phyloP scores from a whole-genome alignment of 2,888 invertebrate genomes.

The Polydrusus pterygomalis region DNA sequence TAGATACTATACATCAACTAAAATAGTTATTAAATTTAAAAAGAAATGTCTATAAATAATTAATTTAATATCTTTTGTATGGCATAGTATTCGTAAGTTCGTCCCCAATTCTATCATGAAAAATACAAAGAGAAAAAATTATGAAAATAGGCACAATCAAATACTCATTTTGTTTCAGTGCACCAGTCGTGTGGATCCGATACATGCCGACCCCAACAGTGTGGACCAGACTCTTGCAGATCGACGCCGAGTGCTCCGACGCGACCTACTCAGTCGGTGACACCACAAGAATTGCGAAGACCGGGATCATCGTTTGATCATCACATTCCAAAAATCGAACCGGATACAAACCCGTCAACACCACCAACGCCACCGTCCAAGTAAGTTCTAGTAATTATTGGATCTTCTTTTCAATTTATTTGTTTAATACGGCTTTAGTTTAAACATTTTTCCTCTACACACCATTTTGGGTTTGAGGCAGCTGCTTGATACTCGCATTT shows the following conservation, averaged over 20 bases:
- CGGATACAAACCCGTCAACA: conserved; percentile 73
- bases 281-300: conserved; percentile 59
- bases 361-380: conserved; percentile 71
- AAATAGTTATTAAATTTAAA: too few species aligned
- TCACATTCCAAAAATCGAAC: conserved; percentile 75
- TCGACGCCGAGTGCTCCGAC: conserved; percentile 62
- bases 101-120: too few species aligned
- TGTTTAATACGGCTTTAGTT: too few species aligned
- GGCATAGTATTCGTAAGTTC: too few species aligned
- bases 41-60: too few species aligned
- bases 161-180: conserved; percentile 37
- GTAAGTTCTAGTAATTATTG: conserved; percentile 35
- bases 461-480: too few species aligned
- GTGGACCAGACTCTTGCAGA: conserved; percentile 46
- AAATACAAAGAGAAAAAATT: neutral
- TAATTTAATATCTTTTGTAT: too few species aligned
- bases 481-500: too few species aligned
- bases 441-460: too few species aligned
- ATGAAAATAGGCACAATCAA: neutral
- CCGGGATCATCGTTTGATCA: conserved; percentile 72
- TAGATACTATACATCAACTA: too few species aligned
- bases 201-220: conserved; percentile 68
- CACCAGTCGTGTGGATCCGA: conserved; percentile 73
- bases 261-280: conserved; percentile 55
- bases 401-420: too few species aligned